Evolutionary conservation across 35 echinoderm and acorn worm genomes (phyloP).

Genomic region (Ophiothrix spiculata): DNA sequence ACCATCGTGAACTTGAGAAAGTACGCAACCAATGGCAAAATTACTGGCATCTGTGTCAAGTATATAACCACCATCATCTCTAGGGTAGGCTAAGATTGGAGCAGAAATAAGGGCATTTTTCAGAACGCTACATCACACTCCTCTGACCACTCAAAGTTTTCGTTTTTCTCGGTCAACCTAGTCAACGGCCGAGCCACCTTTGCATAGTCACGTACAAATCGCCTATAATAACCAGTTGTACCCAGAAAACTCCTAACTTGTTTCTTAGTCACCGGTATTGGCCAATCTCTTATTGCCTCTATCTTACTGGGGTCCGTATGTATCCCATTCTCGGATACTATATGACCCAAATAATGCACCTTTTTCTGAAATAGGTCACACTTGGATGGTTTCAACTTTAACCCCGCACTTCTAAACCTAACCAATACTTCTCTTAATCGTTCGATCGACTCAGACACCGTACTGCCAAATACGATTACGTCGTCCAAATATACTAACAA

Average conservation of each 20-base stretch:
- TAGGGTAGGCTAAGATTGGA: constrained; percentile 29
- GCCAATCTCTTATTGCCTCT: constrained; percentile 32
- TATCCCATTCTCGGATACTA: constrained; percentile 17
- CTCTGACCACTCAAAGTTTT: background rate
- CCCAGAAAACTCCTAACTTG: constrained; percentile 36
- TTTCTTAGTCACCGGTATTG: background rate
- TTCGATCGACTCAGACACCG: constrained; percentile 32
- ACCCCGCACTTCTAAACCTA: constrained; percentile 4
- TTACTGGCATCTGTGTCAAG: constrained; percentile 32
- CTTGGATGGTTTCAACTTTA: constrained; percentile 57
- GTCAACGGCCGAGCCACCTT: background rate
- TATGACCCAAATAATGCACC: constrained; percentile 36
- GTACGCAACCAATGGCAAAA: constrained; percentile 10
- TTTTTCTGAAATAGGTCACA: constrained; percentile 27
- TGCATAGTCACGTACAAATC: constrained; percentile 3
- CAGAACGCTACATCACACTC: background rate
- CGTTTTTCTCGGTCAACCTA: background rate
- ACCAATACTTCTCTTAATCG: constrained; percentile 19
- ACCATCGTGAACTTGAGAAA: constrained; percentile 49
- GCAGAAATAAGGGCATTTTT: background rate
- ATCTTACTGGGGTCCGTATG: constrained; percentile 23
- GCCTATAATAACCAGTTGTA: background rate
- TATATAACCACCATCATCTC: background rate
- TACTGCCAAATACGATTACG: constrained; percentile 34
- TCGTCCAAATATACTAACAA: constrained; percentile 57